Evolutionary conservation across 1,140 invertebrate genomes (phyloP).

Genomic region (Tyrophagus putrescentiae): DNA sequence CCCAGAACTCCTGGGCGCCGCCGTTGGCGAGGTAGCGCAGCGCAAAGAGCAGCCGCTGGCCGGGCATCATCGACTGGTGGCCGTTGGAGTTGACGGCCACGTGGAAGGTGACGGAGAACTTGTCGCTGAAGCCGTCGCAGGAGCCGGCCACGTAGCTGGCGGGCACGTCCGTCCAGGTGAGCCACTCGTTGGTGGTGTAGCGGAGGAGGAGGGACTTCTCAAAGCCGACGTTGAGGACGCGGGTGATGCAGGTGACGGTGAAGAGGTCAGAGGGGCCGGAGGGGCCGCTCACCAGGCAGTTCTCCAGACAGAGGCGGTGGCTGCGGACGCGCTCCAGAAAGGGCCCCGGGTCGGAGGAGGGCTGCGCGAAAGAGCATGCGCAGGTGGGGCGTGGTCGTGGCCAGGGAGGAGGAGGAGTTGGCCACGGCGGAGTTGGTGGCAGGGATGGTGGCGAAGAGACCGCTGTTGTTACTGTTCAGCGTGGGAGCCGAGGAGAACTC

Average conservation of each 20-base stretch:
- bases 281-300: constrained; percentile 53
- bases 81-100: constrained; percentile 15
- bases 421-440: constrained; percentile 44
- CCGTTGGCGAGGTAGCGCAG: constrained; percentile 64
- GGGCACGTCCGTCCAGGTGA: constrained; percentile 55
- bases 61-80: constrained; percentile 30
- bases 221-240: constrained; percentile 76
- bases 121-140: constrained; percentile 78
- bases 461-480: no score
- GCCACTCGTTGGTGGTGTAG: constrained; percentile 72
- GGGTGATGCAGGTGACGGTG: constrained; percentile 65
- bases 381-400: no score
- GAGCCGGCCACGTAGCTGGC: constrained; percentile 68
- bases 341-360: constrained; percentile 46
- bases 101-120: constrained; percentile 58
- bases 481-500: no score
- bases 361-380: constrained; percentile 53
- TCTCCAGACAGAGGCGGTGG: constrained; percentile 65
- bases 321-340: constrained; percentile 60
- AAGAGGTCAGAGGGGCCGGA: constrained; percentile 47
- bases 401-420: constrained; percentile 54
- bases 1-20: constrained; percentile 64
- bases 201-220: constrained; percentile 75
- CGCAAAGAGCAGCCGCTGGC: constrained; percentile 61
- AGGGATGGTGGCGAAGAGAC: neutral